Evolutionary conservation across 2,113 vertebrate species (phyloP).

Genomic region (Chroicocephalus ridibundus): DNA sequence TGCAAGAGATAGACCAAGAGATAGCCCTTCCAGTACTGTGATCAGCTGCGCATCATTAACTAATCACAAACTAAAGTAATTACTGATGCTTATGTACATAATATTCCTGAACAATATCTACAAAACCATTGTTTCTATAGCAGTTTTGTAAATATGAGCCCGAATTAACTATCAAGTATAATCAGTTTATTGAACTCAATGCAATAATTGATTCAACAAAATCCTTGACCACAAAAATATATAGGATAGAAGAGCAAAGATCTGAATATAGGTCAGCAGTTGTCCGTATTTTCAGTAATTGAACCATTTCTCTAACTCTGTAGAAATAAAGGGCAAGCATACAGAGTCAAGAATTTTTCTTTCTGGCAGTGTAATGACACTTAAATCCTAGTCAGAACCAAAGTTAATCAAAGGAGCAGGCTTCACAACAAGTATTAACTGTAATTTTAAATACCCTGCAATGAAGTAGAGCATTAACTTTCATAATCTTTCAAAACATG

Average conservation of each 20-base stretch:
- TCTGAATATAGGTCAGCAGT: background rate
- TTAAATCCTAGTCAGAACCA: background rate
- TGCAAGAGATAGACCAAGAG: background rate
- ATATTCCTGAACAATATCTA: slow-evolving; percentile 65
- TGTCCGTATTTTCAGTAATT: background rate
- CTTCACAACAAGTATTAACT: background rate
- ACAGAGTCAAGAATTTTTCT: background rate
- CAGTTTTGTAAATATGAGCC: slow-evolving; percentile 59
- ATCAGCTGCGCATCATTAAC: slow-evolving; percentile 67
- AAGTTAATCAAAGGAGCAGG: background rate
- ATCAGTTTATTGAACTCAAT: slow-evolving; percentile 26
- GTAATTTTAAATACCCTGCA: background rate
- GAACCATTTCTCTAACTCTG: background rate
- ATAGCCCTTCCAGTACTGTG: slow-evolving; percentile 38
- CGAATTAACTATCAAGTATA: slow-evolving; percentile 45
- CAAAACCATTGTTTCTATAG: slow-evolving; percentile 59
- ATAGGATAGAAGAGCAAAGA: background rate
- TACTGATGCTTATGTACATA: slow-evolving; percentile 68
- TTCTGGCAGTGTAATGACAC: background rate
- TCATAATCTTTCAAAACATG: background rate
- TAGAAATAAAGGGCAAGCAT: background rate
- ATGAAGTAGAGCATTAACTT: background rate
- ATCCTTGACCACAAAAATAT: slow-evolving; percentile 1
- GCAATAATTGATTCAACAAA: slow-evolving; percentile 20
- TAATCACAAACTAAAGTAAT: slow-evolving; percentile 70